phyloP scores from a whole-genome alignment of 2,888 invertebrate genomes.

The Eupithecia tripunctaria region DNA sequence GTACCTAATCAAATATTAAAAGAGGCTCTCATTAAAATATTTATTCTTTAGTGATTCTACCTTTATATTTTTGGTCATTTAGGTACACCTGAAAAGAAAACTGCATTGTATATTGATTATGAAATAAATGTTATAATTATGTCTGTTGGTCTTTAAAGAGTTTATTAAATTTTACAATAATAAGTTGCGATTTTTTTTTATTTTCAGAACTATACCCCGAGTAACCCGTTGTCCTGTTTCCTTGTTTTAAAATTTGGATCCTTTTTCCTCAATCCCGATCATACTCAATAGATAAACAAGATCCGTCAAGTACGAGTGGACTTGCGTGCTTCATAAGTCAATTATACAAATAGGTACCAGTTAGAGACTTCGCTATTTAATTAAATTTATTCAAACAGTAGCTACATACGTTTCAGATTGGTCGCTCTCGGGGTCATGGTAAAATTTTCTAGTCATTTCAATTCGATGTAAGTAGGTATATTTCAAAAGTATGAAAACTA shows the following conservation, averaged over 20 bases:
- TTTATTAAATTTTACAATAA: slow-evolving; percentile 54
- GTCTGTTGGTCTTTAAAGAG: slow-evolving; percentile 65
- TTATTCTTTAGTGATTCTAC: neutral
- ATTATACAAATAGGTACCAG: too few species aligned
- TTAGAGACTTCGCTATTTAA: too few species aligned
- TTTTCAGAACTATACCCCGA: neutral
- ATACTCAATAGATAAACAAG: neutral
- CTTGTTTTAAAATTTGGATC: neutral
- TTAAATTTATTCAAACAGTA: too few species aligned
- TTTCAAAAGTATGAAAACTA: too few species aligned
- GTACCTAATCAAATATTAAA: neutral
- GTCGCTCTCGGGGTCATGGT: too few species aligned
- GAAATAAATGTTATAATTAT: neutral
- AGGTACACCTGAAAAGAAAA: neutral
- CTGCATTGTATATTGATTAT: neutral
- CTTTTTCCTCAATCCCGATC: neutral
- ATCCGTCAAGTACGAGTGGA: too few species aligned
- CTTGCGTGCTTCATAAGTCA: too few species aligned
- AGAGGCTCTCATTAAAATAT: neutral
- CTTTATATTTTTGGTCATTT: neutral
- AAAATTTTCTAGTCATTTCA: too few species aligned
- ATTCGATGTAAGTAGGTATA: too few species aligned
- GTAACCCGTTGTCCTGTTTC: neutral
- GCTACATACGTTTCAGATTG: too few species aligned
- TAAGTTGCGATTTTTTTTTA: neutral